Percentiles rank a stretch among this genome's conserved stretches.
Conservation (phyloP, 2,113 vertebrate species). For the Urocitellus parryii region DNA sequence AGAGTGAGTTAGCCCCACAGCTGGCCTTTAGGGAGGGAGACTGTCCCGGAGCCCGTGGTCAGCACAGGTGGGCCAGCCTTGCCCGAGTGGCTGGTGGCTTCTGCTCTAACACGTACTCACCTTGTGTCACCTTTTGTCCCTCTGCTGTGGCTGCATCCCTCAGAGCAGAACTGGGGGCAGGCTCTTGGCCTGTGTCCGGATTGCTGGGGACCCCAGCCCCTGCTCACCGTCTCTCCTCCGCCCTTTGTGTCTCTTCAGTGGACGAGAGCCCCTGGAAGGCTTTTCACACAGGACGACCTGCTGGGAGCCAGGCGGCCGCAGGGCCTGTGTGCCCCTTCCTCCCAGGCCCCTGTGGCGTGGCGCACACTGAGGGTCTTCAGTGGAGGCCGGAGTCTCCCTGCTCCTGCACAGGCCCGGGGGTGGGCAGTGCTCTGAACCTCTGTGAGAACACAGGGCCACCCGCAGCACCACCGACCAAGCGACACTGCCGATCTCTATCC, state of each 20-base stretch:
- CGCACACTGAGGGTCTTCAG: slow-evolving; percentile 74
- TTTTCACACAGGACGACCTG: slow-evolving; percentile 80
- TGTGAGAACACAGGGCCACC: slow-evolving; percentile 84
- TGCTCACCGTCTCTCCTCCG: not conserved
- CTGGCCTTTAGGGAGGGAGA: not conserved
- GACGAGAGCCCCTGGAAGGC: slow-evolving; percentile 87
- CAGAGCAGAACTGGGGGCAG: not conserved
- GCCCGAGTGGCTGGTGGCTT: too few species aligned
- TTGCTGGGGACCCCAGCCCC: not conserved
- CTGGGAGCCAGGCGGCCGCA: slow-evolving; percentile 75
- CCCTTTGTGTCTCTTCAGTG: slow-evolving; percentile 54
- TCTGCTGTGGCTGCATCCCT: too few species aligned
- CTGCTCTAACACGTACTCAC: too few species aligned
- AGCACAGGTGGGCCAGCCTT: too few species aligned
- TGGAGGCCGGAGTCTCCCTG: slow-evolving; percentile 83
- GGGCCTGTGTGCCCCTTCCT: slow-evolving; percentile 79
- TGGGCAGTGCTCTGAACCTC: slow-evolving; percentile 84
- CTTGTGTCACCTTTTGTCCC: too few species aligned
- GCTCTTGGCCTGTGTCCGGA: too few species aligned
- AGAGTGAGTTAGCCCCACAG: rapidly evolving
- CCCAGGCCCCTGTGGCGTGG: slow-evolving; percentile 59
- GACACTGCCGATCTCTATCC: slow-evolving; percentile 89
- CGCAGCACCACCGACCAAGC: slow-evolving; percentile 87
- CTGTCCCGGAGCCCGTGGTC: not conserved
- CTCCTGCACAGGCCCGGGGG: slow-evolving; percentile 74